Base-by-base conservation (phyloP, 2,888 invertebrate species). In the Drosophila rubida region DNA sequence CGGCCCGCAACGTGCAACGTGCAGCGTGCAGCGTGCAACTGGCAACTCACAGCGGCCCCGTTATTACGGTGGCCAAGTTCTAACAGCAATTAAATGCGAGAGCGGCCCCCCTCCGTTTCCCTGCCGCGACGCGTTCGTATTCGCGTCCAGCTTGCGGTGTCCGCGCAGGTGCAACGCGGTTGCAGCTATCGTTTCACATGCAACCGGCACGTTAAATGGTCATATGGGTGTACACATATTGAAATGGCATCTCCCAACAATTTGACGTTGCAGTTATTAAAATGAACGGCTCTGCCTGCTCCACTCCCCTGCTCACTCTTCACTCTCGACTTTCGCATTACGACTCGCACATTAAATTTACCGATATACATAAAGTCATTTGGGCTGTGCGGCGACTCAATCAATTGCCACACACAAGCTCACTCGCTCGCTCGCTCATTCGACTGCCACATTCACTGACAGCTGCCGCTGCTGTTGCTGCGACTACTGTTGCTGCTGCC, bases 151-250 rank as follows among this genome's bases (percentile, higher is more conserved):
- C 45, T 27, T 48, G 41, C 35, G 9, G 30, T 30, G 35, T 66
- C 57, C 61, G 72, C 80, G 84, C 87, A 86, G 87, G 88, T 83
- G 87, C 87, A 86, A 71, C 67, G 63, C 57, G 62, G 68, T 65
- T 66, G 62, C 57, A 65, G 69, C 54, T 75, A 84, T 85, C 82
- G 88, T 87, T 87, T 87, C 87, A 85, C 82, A 82, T 87, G 82
- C 82, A 69, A 82, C 74, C 77, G 69, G 65, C 82, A 80, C 88
- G 82, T 82, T 82, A 82, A 87, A 83, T 83, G 80, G 61, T 71
- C 70, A 77, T 55, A 57, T 61, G 55, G 60, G 42, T 62, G 69
- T 63, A 37, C 75, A 57, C 75, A 69, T 76, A 76, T 76, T 76
- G 75, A 66, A 76, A 78, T 76, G 78, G 62, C 75, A 76, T 78